Evolutionary conservation across 2,113 vertebrate species (phyloP), one percentile per base, ranked within the genome.

Genomic region (Pandion haliaetus): DNA sequence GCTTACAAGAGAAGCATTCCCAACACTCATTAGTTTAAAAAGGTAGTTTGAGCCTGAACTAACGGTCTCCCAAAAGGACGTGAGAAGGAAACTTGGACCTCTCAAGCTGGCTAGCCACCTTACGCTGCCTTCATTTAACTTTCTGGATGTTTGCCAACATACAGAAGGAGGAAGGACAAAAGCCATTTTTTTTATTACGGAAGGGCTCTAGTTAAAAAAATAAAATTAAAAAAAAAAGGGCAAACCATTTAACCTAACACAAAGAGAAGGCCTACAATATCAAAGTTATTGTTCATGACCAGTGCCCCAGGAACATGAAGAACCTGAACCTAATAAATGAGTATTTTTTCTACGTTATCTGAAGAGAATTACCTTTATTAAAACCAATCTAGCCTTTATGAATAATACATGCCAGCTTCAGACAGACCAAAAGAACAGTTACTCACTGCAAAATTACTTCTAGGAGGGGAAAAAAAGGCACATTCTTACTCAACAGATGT

Each of bases 361-460:
- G 66, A 87, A 88, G 42, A 82, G 20, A 95, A 93, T 90, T 94
- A 55, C 77, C 40, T 93, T 90, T 88, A 95, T 83, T 87, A 88
- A 95, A 96, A 71, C 52, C 32, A 74, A 78, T 38, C 70, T 73
- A 44, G 38, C 11, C n/a, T 62, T 67, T 90, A 91, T 72, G 55
- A 96, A 94, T 92, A 95, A 97, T 55, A 80, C 54, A 95, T 11
- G 3, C 6, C 36, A 79, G 71, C 58, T 76, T 92, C 79, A 94
- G 74, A 88, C 6, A 73, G 65, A 67, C 34, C 71, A 71, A 63
- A 82, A 84, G 45, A 93, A 88, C 44, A 84, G 40, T n/a, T 80
- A 66, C 24, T 73, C 26, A 57, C n/a, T 80, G 47, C 25, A 82
- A 90, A 95, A 91, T 82, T 49, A 84, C 73, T 55, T 82, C 32